phyloP scores from a whole-genome alignment of 2,797 vertebrate genomes.

The Antrozous pallidus region DNA sequence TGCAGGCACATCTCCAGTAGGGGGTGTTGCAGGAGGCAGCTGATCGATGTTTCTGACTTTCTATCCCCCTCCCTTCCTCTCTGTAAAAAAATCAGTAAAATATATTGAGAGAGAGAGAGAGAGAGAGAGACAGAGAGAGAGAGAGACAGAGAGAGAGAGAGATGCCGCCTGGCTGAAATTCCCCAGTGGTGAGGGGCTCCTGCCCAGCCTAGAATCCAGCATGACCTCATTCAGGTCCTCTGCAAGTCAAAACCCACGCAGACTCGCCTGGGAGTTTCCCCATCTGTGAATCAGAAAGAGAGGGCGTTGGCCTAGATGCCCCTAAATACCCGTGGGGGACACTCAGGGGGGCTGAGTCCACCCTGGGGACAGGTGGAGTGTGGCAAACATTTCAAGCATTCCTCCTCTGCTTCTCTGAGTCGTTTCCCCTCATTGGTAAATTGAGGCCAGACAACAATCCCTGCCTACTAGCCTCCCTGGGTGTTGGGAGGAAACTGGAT shows the following conservation, averaged over 20 bases:
- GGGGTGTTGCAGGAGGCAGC: no score
- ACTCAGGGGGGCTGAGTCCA: background rate
- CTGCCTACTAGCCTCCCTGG: background rate
- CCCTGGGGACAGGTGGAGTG: rapidly evolving
- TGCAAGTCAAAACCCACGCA: background rate
- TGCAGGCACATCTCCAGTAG: no score
- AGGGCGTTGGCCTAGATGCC: background rate
- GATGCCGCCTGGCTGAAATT: background rate
- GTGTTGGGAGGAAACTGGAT: background rate
- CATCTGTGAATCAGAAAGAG: background rate
- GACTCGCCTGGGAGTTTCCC: background rate
- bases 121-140: no score
- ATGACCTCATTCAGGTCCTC: rapidly evolving
- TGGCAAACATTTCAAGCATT: background rate
- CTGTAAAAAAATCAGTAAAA: no score
- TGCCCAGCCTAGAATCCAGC: background rate
- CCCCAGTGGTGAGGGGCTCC: background rate
- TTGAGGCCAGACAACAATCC: background rate
- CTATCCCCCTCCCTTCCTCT: no score
- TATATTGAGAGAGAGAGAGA: no score
- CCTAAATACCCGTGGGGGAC: background rate
- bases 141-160: no score
- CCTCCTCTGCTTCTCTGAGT: background rate
- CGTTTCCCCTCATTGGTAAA: background rate
- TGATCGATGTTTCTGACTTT: no score